phyloP scores from a whole-genome alignment of 2,888 invertebrate genomes.

The Andrena camellia region DNA sequence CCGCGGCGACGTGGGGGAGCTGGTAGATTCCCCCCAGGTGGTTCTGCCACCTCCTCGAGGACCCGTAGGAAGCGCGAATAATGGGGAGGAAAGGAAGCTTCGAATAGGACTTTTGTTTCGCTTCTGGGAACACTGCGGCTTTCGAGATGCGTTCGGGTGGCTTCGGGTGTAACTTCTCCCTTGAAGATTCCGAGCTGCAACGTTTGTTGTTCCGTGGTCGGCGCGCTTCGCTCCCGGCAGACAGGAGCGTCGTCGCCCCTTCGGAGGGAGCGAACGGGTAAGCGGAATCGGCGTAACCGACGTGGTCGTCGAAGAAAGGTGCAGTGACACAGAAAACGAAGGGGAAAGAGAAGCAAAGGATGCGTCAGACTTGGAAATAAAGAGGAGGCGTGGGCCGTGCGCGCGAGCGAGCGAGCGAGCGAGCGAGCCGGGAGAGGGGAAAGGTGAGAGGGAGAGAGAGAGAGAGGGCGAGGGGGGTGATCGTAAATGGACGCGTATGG shows the following conservation, averaged over 20 bases:
- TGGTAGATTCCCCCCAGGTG: not conserved
- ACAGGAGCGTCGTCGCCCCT: not conserved
- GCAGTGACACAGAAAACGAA: constrained; percentile 55
- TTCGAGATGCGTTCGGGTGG: too few relatives aligned
- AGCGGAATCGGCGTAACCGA: constrained; percentile 26
- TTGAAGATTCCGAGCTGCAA: not conserved
- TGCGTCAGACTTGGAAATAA: constrained; percentile 61
- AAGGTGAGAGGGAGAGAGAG: constrained; percentile 4
- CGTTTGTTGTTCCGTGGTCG: constrained; percentile 14
- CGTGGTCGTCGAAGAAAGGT: constrained; percentile 44
- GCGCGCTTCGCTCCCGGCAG: not conserved
- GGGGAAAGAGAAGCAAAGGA: constrained; percentile 34
- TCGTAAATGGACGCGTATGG: constrained; percentile 60
- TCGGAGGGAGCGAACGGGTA: not conserved
- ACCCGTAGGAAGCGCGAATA: not conserved
- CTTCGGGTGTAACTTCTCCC: too few relatives aligned
- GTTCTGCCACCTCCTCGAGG: not conserved
- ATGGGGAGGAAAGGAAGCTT: too few relatives aligned
- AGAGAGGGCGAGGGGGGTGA: not conserved
- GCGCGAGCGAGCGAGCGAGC: not conserved
- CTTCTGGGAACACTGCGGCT: too few relatives aligned
- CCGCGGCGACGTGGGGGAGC: not conserved
- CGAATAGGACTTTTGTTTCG: too few relatives aligned
- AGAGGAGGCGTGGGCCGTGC: constrained; percentile 54
- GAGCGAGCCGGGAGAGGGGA: constrained; percentile 9